These are phyloP conservation scores for Enteromius anoplus DNA, from an alignment of 2,797 vertebrate species.

Conservation along the genomic window DNA sequence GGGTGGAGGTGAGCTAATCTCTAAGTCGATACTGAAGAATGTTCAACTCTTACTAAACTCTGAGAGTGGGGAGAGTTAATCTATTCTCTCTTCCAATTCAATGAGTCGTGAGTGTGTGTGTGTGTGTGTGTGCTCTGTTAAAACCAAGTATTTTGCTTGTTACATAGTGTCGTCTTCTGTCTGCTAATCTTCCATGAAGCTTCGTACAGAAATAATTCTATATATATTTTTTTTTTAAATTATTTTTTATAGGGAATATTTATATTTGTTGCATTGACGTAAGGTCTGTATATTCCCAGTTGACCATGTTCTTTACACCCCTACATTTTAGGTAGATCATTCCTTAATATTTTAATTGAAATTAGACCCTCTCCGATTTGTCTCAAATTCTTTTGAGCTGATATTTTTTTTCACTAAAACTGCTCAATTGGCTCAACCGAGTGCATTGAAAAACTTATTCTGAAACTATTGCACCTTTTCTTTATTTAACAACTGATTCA, in stretches of 20 bases:
- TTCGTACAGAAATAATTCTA: background rate
- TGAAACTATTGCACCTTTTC: background rate
- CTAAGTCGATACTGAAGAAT: conserved; percentile 85
- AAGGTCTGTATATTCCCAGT: background rate
- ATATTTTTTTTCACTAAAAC: background rate
- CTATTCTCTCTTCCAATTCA: conserved; percentile 35
- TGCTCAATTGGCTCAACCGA: background rate
- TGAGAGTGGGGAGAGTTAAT: conserved; percentile 82
- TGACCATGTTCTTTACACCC: background rate
- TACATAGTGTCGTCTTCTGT: background rate
- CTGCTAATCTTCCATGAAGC: conserved; percentile 2
- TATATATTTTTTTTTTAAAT: background rate
- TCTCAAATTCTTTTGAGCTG: background rate
- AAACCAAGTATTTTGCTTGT: conserved; percentile 12
- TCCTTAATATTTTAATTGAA: background rate
- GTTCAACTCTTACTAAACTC: conserved; percentile 87
- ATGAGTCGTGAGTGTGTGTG: background rate
- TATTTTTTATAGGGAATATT: background rate
- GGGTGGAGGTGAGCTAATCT: conserved; percentile 86
- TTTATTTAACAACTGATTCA: background rate
- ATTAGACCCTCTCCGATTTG: background rate
- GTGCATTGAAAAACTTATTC: background rate
- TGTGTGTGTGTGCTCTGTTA: background rate
- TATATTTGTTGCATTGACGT: background rate
- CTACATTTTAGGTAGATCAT: background rate